Evolutionary conservation across 92 coral and sea anemone species (phyloP).

Genomic region (Pocillopora meandrina): DNA sequence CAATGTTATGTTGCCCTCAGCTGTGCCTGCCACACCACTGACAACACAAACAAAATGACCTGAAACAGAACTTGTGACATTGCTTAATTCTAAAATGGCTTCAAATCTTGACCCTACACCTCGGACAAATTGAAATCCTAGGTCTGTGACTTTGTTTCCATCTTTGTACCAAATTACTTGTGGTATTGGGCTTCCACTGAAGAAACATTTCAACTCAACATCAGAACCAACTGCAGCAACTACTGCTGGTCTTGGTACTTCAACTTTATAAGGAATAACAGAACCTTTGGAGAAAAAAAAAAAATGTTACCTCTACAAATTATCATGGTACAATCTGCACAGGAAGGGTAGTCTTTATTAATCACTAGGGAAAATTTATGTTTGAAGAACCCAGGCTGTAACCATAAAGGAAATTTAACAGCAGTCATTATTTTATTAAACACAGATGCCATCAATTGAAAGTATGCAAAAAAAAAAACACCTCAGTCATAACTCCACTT

Average conservation of each 20-base stretch:
- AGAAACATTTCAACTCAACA: slow-evolving; percentile 52
- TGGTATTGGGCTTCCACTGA: slow-evolving; percentile 60
- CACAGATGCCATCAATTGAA: too few species aligned
- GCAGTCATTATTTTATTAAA: too few species aligned
- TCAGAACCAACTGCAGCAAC: slow-evolving; percentile 35
- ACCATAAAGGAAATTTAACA: too few species aligned
- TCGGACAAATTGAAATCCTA: background rate
- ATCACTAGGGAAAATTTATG: too few species aligned
- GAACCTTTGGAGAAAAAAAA: slow-evolving; percentile 2
- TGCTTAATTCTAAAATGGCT: slow-evolving; percentile 29
- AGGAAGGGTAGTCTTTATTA: background rate
- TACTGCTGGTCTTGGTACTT: slow-evolving; percentile 32
- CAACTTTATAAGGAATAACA: slow-evolving; percentile 26
- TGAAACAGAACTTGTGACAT: slow-evolving; percentile 22
- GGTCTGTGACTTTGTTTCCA: background rate
- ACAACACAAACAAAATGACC: slow-evolving; percentile 67
- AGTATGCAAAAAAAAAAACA: too few species aligned
- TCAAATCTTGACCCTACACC: slow-evolving; percentile 28
- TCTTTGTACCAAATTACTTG: slow-evolving; percentile 63
- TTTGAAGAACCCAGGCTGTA: too few species aligned
- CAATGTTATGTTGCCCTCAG: slow-evolving; percentile 42
- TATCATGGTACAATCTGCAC: background rate
- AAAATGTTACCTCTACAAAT: background rate
- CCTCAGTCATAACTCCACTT: too few species aligned
- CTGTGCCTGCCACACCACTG: slow-evolving; percentile 45